Conservation (phyloP, 2,888 invertebrate species). For the Candidula unifasciata region DNA sequence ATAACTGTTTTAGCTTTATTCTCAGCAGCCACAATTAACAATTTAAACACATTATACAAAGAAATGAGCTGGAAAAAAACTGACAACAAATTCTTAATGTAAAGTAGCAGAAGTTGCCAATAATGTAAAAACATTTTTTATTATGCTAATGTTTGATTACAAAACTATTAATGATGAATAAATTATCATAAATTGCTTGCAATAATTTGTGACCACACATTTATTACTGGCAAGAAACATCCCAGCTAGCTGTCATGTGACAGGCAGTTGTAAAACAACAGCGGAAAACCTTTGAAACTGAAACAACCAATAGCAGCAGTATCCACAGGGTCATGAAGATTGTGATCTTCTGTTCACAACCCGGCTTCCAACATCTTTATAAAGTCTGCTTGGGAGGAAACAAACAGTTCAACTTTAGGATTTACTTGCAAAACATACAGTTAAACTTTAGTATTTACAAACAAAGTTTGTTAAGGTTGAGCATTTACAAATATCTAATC, state of each 20-base stretch:
- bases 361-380: slow-evolving; percentile 42
- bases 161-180: not conserved
- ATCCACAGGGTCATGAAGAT: not conserved
- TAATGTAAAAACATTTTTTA: too few relatives aligned
- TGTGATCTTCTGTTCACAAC: slow-evolving; percentile 9
- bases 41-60: too few relatives aligned
- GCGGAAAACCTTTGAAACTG: not conserved
- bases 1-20: too few relatives aligned
- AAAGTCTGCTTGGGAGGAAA: slow-evolving; percentile 44
- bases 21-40: too few relatives aligned
- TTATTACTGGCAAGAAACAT: not conserved
- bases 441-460: not conserved
- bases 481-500: too few relatives aligned
- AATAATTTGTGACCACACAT: too few relatives aligned
- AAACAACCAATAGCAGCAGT: slow-evolving; percentile 6
- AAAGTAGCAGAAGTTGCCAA: too few relatives aligned
- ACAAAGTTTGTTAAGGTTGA: too few relatives aligned
- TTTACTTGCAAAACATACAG: too few relatives aligned
- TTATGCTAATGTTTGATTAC: too few relatives aligned
- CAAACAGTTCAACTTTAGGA: not conserved
- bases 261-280: not conserved
- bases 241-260: slow-evolving; percentile 3
- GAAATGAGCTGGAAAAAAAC: too few relatives aligned
- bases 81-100: too few relatives aligned
- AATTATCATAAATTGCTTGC: not conserved